Conservation (phyloP, 1,140 invertebrate genomes). For the honey bee (Apis mellifera) region Amel_HAv3.1 CM009933.2:9701001-9701500, state of each 20-base stretch:
- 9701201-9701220: slow-evolving; percentile 46
- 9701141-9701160: slow-evolving; percentile 45
- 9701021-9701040: slow-evolving; percentile 37
- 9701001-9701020: too few species aligned
- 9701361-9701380: slow-evolving; percentile 67
- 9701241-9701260: not conserved
- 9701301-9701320: not conserved
- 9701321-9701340: slow-evolving; percentile 5
- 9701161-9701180: not conserved
- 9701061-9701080: slow-evolving; percentile 25
- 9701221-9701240: not conserved
- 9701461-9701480: too few species aligned
- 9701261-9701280: not conserved
- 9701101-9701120: not conserved
- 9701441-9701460: slow-evolving; percentile 2
- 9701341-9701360: slow-evolving; percentile 34
- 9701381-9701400: slow-evolving; percentile 74
- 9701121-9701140: not conserved
- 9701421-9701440: not conserved
- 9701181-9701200: not conserved
- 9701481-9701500: too few species aligned
- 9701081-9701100: not conserved
- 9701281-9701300: slow-evolving; percentile 56
- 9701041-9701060: slow-evolving; percentile 58
- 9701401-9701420: slow-evolving; percentile 42